Evolutionary conservation across 2,888 invertebrate genomes (phyloP).

Genomic region (Dendrolimus houi): DNA sequence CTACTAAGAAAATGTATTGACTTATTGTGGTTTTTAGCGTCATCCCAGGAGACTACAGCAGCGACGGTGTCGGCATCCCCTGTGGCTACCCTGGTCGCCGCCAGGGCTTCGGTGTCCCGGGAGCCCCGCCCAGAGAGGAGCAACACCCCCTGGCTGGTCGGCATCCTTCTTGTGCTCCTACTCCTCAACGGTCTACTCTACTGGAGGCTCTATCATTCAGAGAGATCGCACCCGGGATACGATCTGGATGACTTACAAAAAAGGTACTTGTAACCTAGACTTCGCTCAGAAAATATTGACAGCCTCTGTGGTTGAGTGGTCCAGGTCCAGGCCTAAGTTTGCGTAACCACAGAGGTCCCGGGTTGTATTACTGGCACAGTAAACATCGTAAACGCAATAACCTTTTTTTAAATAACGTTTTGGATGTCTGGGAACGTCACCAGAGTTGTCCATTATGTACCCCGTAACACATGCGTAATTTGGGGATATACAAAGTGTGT

Average conservation of each 20-base stretch:
- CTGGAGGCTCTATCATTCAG: conserved; percentile 87
- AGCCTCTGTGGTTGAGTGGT: too few relatives aligned
- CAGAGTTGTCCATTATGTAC: too few relatives aligned
- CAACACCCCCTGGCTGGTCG: conserved; percentile 54
- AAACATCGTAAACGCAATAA: too few relatives aligned
- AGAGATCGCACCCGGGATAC: conserved; percentile 46
- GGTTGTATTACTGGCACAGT: too few relatives aligned
- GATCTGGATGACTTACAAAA: conserved; percentile 33
- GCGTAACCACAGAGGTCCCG: too few relatives aligned
- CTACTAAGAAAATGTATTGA: neutral
- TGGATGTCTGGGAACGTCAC: too few relatives aligned
- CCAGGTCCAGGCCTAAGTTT: too few relatives aligned
- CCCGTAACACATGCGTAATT: too few relatives aligned
- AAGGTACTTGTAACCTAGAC: conserved; percentile 21
- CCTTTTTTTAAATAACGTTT: too few relatives aligned
- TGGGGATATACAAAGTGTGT: too few relatives aligned
- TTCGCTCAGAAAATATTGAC: too few relatives aligned
- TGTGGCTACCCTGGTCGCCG: conserved; percentile 1
- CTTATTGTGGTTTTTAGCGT: conserved; percentile 12
- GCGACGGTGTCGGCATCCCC: neutral
- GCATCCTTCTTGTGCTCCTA: conserved; percentile 76
- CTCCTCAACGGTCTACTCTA: conserved; percentile 85
- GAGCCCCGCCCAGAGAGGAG: conserved; percentile 11
- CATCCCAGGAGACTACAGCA: conserved; percentile 13
- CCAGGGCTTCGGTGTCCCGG: conserved; percentile 5